Evolutionary conservation across 2,797 vertebrate species (phyloP), one percentile per base, ranked within the genome.

Genomic region (Cirrhinus mrigala): DNA sequence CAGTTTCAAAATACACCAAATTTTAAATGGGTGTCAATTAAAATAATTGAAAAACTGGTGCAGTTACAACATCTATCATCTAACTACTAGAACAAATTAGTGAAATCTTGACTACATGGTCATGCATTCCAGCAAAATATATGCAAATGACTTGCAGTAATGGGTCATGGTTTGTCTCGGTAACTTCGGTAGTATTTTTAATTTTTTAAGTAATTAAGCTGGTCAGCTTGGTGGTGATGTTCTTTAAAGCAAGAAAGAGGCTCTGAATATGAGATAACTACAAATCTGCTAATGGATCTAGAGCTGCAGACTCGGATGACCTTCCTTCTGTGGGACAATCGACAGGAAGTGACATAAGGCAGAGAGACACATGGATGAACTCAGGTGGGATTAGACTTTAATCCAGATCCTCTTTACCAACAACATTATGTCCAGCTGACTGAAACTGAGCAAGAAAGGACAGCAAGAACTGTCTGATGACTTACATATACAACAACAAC

Each of bases 341-440:
- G 7, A 73, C 81, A 83, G 85, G 81, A 87, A 73, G 79, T 85
- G 83, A 87, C 74, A 75, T 78, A 81, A 81, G 22, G 22, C 64
- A 46, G 52, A 66, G 20, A 64, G 69, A 76, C 22, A 58, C 75
- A 54, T 40, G 68, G 58, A 29, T 44, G n/a, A 68, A 77, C 58
- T 27, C 46, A 85, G 83, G 66, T 79, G 54, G 84, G 83, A 85
- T 88, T 88, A 85, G 74, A 22, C 29, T 60, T 37, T 79, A 83
- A 85, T 85, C 75, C 69, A 82, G 82, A 87, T 75, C 86, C 73
- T 87, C 52, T 83, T 86, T 29, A 52, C 81, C 56, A 18, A 10
- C 27, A 82, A 27, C 12, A 56, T 40, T 64, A 75, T 7, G 1
- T 22, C 44, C 16, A 73, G 10, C 9, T 4, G 15, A 81, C 66